Conservation (phyloP, 92 coral and sea anemone genomes). For the Palythoa grandis region DNA sequence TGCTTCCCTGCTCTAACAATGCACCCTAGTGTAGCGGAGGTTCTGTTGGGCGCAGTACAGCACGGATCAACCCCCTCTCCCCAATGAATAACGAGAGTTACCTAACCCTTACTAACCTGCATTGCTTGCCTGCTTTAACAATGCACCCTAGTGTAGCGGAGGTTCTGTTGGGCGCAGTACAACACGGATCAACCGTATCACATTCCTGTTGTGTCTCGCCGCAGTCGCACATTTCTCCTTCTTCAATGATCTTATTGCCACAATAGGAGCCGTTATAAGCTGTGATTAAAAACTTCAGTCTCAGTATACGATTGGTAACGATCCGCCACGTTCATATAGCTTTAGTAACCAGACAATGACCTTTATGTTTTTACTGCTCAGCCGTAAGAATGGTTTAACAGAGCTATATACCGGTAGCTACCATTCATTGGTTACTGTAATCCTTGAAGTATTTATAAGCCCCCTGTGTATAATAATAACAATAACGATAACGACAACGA, state of each 20-base stretch:
- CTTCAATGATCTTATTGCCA: slow-evolving; percentile 90
- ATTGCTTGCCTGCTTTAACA: slow-evolving; percentile 70
- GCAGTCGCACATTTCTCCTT: slow-evolving; percentile 93
- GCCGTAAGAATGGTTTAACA: too few relatives aligned
- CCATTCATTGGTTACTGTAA: too few relatives aligned
- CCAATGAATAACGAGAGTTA: too few relatives aligned
- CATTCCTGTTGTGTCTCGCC: slow-evolving; percentile 75
- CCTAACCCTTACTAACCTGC: slow-evolving; percentile 67
- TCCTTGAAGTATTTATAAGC: too few relatives aligned
- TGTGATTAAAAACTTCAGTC: slow-evolving; percentile 4
- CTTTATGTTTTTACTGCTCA: too few relatives aligned
- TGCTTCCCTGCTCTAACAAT: slow-evolving; percentile 66
- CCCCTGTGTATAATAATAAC: too few relatives aligned
- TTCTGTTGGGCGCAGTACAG: slow-evolving; percentile 77
- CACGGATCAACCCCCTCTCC: slow-evolving; percentile 62
- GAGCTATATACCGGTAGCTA: too few relatives aligned
- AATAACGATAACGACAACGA: too few relatives aligned
- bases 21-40: slow-evolving; percentile 67
- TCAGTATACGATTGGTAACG: background rate
- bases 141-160: slow-evolving; percentile 67
- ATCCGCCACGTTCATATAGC: background rate
- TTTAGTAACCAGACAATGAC: background rate
- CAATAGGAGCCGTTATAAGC: slow-evolving; percentile 82
- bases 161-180: slow-evolving; percentile 73
- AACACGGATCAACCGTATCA: slow-evolving; percentile 77